phyloP scores from a whole-genome alignment of 2,888 invertebrate species.

The Tetrapedia diversipes region DNA sequence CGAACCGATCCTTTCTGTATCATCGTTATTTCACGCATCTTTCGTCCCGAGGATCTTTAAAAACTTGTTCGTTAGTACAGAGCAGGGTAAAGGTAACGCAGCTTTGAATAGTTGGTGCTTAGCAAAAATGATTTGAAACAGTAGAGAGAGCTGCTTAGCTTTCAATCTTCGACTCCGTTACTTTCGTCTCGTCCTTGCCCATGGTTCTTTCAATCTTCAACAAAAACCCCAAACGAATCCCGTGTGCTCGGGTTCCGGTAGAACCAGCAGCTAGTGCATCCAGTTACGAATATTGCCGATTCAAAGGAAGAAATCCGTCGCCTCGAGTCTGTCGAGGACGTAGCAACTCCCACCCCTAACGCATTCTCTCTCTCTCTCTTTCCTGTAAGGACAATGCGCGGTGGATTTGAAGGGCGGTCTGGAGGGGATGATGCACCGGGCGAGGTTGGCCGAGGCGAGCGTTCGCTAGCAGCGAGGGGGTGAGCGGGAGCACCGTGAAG shows the following conservation, averaged over 20 bases:
- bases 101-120: too few species aligned
- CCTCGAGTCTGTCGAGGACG: conserved; percentile 26
- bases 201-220: not conserved
- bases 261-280: not conserved
- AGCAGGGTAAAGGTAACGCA: not conserved
- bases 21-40: not conserved
- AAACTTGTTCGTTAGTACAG: not conserved
- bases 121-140: too few species aligned
- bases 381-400: conserved; percentile 61
- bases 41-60: not conserved
- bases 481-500: conserved; percentile 27
- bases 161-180: too few species aligned
- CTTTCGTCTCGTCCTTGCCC: not conserved
- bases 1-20: not conserved
- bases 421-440: conserved; percentile 35
- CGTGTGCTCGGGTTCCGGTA: not conserved
- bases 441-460: conserved; percentile 16
- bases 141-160: too few species aligned
- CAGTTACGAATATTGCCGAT: not conserved
- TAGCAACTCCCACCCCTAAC: too few species aligned
- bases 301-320: conserved; percentile 18
- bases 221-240: not conserved
- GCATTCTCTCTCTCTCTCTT: not conserved
- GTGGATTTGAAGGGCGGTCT: conserved; percentile 41
- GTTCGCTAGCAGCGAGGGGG: conserved; percentile 26